phyloP scores from a whole-genome alignment of 2,797 vertebrate species.

The Dendrocincla fuliginosa region DNA sequence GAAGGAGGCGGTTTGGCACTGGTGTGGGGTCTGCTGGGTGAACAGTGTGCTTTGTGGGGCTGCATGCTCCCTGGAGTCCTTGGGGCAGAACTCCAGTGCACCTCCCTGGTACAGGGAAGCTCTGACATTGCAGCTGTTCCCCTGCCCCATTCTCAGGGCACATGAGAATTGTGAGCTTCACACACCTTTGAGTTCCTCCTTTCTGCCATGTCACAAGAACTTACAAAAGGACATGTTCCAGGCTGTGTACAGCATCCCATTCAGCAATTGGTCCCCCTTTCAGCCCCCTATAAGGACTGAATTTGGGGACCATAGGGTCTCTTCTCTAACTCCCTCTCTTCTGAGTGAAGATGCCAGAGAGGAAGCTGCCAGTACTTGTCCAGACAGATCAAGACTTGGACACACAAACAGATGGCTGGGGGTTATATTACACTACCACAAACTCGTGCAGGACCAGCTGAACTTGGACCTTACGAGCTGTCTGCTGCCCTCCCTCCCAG shows the following conservation, averaged over 20 bases:
- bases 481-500: background rate
- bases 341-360: background rate
- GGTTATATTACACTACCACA: background rate
- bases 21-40: accelerated
- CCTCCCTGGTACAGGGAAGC: background rate
- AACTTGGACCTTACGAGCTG: background rate
- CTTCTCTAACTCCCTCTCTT: background rate
- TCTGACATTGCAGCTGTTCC: background rate
- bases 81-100: background rate
- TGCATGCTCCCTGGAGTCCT: background rate
- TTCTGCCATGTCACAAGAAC: accelerated
- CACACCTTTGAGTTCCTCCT: accelerated
- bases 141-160: background rate
- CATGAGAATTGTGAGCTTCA: accelerated
- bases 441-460: background rate
- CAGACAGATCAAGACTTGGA: background rate
- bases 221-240: background rate
- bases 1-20: background rate
- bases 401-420: background rate
- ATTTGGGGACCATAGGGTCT: accelerated
- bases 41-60: background rate
- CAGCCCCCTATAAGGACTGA: background rate
- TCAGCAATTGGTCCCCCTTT: background rate
- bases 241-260: background rate
- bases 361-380: background rate